Percentiles rank a stretch among this genome's conserved stretches.
Evolutionary conservation across 2,113 vertebrate genomes (phyloP).

Genomic region (Leiothrix lutea): DNA sequence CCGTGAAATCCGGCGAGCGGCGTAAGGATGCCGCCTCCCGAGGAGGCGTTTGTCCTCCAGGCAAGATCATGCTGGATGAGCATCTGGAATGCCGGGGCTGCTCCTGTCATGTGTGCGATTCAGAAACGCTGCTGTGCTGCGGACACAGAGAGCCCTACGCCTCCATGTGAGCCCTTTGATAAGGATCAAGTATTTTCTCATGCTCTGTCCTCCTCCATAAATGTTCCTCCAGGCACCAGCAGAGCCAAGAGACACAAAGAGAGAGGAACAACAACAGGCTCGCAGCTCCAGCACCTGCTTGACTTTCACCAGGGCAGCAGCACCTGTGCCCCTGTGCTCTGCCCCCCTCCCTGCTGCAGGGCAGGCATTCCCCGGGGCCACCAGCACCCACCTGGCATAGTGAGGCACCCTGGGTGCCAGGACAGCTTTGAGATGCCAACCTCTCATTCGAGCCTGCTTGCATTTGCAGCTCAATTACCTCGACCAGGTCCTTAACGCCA

Average conservation of each 20-base stretch:
- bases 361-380: background rate
- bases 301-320: background rate
- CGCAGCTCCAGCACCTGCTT: background rate
- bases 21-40: background rate
- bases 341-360: background rate
- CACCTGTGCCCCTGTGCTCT: accelerated
- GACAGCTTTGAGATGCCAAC: background rate
- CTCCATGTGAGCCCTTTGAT: background rate
- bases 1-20: background rate
- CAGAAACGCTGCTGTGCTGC: background rate
- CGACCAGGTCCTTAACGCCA: background rate
- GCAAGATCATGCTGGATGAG: background rate
- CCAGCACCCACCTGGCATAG: background rate
- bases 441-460: background rate
- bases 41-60: background rate
- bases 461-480: background rate
- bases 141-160: accelerated
- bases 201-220: background rate
- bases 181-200: background rate
- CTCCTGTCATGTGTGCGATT: background rate
- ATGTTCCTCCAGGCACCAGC: background rate
- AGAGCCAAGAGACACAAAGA: background rate
- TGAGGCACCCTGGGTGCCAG: background rate
- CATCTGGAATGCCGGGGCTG: background rate
- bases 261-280: accelerated